Conservation (phyloP, 2,797 vertebrate genomes). For the Liasis olivaceus region DNA sequence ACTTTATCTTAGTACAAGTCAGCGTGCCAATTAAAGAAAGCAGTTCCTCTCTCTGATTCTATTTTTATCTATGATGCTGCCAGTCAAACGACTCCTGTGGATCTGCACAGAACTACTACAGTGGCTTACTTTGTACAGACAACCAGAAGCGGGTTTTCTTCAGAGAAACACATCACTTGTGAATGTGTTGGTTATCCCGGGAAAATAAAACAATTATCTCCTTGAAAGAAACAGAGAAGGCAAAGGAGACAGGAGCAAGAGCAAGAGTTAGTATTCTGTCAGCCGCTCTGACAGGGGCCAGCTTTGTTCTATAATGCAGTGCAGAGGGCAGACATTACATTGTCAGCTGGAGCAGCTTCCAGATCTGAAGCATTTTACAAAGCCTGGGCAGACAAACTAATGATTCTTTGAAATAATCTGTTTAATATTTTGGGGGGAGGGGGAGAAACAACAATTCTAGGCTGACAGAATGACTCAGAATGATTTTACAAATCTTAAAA, state of each 20-base stretch:
- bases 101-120: neutral
- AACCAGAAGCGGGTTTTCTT: neutral
- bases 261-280: neutral
- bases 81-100: neutral
- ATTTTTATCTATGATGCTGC: neutral
- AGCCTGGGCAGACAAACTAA: neutral
- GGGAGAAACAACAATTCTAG: neutral
- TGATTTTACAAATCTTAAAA: neutral
- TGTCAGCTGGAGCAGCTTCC: neutral
- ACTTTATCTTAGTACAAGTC: neutral
- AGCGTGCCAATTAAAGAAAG: neutral
- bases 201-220: neutral
- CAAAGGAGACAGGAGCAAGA: neutral
- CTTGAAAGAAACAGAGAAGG: neutral
- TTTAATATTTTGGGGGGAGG: neutral
- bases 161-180: neutral
- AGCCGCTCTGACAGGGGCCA: too few species aligned
- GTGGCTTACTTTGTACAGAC: neutral
- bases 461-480: neutral
- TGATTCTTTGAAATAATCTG: neutral
- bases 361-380: neutral
- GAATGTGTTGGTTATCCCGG: neutral
- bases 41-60: neutral
- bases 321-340: neutral
- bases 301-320: neutral